A percentile compares a stretch with the other conserved stretches of the same genome.
phyloP scores from a whole-genome alignment of 2,797 vertebrate genomes.

The Poeciliopsis paucimaculata region DNA sequence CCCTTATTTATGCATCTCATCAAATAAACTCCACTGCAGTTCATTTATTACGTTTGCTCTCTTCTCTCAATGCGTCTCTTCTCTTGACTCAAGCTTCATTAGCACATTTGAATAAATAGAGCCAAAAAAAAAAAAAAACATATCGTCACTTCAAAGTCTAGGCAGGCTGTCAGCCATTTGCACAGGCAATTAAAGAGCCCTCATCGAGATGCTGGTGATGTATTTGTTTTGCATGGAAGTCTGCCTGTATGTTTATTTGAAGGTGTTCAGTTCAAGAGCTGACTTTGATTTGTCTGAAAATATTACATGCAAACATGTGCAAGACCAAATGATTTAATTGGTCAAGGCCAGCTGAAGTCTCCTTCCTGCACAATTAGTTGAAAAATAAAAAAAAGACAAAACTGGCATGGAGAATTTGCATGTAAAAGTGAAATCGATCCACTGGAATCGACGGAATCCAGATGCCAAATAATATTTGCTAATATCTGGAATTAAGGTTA shows the following conservation, averaged over 20 bases:
- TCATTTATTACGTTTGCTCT: conserved; percentile 41
- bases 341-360: conserved; percentile 17
- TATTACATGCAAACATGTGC: conserved; percentile 14
- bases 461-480: background rate
- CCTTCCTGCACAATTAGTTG: conserved; percentile 11
- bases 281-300: conserved; percentile 34
- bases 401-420: background rate
- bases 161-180: conserved; percentile 55
- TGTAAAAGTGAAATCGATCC: background rate
- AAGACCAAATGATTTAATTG: conserved; percentile 51
- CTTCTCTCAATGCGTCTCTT: conserved; percentile 20
- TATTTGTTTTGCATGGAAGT: conserved; percentile 35
- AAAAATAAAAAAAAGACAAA: background rate
- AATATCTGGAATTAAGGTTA: background rate
- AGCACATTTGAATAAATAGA: conserved; percentile 55
- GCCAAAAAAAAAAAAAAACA: conserved; percentile 37
- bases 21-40: conserved; percentile 34
- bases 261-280: conserved; percentile 29
- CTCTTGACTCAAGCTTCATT: conserved; percentile 60
- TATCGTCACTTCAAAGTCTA: conserved; percentile 69
- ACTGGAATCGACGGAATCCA: background rate
- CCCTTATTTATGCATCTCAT: conserved; percentile 22
- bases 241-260: conserved; percentile 13
- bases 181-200: conserved; percentile 66
- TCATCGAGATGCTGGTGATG: conserved; percentile 37